Conservation (phyloP, 2,888 invertebrate genomes). For the Limnephilus marmoratus region DNA sequence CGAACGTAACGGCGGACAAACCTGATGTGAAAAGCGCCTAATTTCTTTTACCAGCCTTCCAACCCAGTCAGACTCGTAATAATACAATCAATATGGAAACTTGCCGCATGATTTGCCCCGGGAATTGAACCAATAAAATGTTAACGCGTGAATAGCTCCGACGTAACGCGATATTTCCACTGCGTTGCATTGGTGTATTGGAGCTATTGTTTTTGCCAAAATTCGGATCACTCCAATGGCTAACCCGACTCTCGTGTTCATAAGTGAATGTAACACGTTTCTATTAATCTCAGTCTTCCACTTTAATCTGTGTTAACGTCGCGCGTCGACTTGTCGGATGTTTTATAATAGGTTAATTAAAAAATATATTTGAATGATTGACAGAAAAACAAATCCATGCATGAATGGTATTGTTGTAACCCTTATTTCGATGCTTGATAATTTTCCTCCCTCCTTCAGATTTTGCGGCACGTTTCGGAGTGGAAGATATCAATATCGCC, state of each 20-base stretch:
- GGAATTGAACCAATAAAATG: conserved; percentile 14
- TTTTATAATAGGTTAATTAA: no score
- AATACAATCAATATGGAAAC: conserved; percentile 15
- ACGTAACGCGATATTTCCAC: background rate
- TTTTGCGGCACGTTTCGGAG: no score
- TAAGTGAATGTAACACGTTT: background rate
- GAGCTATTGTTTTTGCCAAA: background rate
- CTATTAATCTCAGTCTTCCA: background rate
- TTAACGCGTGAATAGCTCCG: conserved; percentile 2
- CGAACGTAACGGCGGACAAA: conserved; percentile 14
- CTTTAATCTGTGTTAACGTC: no score
- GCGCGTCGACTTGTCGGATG: no score
- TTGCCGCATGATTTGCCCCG: conserved; percentile 16
- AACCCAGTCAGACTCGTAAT: conserved; percentile 6
- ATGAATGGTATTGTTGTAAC: no score
- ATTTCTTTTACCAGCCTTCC: background rate
- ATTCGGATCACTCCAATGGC: background rate
- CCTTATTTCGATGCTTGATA: no score
- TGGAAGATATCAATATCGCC: no score
- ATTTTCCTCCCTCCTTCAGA: no score
- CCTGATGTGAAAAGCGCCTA: background rate
- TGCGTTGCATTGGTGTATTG: background rate
- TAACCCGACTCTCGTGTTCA: background rate
- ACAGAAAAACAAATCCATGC: no score
- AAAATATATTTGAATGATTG: no score